phyloP scores from a whole-genome alignment of 2,888 invertebrate species.

The Patella caerulea region DNA sequence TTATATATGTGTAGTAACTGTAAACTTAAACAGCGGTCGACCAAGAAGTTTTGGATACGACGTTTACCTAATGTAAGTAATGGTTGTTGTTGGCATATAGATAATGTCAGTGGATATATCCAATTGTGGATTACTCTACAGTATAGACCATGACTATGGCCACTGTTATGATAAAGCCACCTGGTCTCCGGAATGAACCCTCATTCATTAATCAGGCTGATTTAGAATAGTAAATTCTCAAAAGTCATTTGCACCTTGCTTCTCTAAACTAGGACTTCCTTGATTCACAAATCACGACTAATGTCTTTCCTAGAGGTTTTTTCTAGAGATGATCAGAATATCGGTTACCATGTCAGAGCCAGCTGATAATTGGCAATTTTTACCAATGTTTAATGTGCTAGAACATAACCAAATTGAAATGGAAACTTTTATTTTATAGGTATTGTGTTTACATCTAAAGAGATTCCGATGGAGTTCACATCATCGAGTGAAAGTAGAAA shows the following conservation, averaged over 20 bases:
- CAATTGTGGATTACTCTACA: too few species aligned
- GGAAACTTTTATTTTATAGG: conserved; percentile 70
- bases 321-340: neutral
- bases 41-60: conserved; percentile 88
- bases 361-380: neutral
- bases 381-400: neutral
- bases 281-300: too few species aligned
- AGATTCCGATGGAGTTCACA: conserved; percentile 87
- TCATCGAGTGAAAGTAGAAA: conserved; percentile 85
- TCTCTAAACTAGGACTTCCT: too few species aligned
- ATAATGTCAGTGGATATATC: neutral
- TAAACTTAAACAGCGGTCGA: conserved; percentile 85
- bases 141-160: too few species aligned
- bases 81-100: neutral
- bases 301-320: too few species aligned
- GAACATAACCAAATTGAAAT: neutral
- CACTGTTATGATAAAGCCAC: too few species aligned
- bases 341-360: neutral
- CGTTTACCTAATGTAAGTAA: conserved; percentile 81
- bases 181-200: too few species aligned
- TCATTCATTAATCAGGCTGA: too few species aligned
- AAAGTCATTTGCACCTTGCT: too few species aligned
- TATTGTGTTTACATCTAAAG: conserved; percentile 86
- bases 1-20: conserved; percentile 87
- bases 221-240: too few species aligned